Conservation (phyloP, 2,888 invertebrate species). For the Lycocerus yunnanus region DNA sequence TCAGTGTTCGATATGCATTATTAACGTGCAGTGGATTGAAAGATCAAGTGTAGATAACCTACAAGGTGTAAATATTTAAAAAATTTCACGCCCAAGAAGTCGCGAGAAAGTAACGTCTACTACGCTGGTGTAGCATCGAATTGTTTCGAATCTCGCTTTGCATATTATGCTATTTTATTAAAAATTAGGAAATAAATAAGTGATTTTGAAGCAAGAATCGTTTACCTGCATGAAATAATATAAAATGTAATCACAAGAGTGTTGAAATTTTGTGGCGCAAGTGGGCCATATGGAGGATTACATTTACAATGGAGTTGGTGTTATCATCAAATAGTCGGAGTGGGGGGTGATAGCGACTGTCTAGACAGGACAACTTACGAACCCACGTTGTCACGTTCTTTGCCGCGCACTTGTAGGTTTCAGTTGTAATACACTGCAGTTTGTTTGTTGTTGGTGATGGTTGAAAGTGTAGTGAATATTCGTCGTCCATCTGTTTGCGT, state of each 20-base stretch:
- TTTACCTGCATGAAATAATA: neutral
- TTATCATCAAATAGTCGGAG: constrained; percentile 38
- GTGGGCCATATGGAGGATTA: constrained; percentile 46
- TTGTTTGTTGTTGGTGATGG: constrained; percentile 43
- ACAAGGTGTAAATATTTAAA: neutral
- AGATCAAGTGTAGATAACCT: neutral
- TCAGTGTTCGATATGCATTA: neutral
- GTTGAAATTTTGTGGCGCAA: constrained; percentile 31
- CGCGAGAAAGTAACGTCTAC: neutral
- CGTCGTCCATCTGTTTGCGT: constrained; percentile 34
- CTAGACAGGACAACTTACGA: constrained; percentile 44
- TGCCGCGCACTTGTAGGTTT: constrained; percentile 25
- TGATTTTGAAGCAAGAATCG: neutral
- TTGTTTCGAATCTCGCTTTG: neutral
- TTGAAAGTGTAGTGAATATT: constrained; percentile 35
- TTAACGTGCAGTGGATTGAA: neutral
- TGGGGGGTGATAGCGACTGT: constrained; percentile 42
- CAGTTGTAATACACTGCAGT: constrained; percentile 30
- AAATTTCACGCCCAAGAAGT: neutral
- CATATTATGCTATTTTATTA: neutral
- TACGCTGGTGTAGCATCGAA: neutral
- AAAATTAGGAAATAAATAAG: neutral
- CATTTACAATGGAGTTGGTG: constrained; percentile 38
- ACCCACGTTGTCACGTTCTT: constrained; percentile 32
- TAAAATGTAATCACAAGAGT: constrained; percentile 7